phyloP scores from a whole-genome alignment of 35 echinoderm and acorn worm species.

The Anneissia japonica region DNA sequence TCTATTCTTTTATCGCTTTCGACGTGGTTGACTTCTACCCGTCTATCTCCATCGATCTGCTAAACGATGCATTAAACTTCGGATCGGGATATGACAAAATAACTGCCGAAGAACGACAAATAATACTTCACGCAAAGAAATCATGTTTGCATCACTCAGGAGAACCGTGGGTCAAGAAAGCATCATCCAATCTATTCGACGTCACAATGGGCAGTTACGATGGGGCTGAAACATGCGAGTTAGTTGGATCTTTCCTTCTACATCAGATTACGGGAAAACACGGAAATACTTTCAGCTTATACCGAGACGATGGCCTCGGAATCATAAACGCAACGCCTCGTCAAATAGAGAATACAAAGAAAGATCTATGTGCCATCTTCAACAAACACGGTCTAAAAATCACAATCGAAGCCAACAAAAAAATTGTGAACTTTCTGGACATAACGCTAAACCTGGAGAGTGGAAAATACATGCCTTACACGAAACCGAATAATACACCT shows the following conservation, averaged over 20 bases:
- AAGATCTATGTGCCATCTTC: too few relatives aligned
- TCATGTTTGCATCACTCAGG: neutral
- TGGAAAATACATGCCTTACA: too few relatives aligned
- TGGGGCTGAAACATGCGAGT: conserved; percentile 29
- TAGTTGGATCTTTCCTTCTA: conserved; percentile 19
- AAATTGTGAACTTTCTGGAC: too few relatives aligned
- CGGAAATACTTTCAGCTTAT: too few relatives aligned
- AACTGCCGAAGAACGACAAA: neutral
- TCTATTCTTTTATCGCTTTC: neutral
- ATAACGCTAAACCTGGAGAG: too few relatives aligned
- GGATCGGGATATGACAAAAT: conserved; percentile 4
- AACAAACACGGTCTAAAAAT: too few relatives aligned
- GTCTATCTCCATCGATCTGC: conserved; percentile 16
- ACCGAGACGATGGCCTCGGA: too few relatives aligned
- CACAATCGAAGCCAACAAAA: too few relatives aligned
- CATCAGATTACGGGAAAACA: too few relatives aligned
- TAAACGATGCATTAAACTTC: conserved; percentile 38
- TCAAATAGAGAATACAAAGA: too few relatives aligned
- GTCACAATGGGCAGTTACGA: conserved; percentile 28
- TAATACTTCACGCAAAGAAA: conserved; percentile 7
- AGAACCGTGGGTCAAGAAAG: conserved; percentile 24
- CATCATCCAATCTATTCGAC: conserved; percentile 11
- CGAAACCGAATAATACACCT: too few relatives aligned
- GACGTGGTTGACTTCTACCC: conserved; percentile 24
- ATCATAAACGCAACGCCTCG: too few relatives aligned